Evolutionary conservation across 2,113 vertebrate species (phyloP).

Genomic region (Connochaetes taurinus): DNA sequence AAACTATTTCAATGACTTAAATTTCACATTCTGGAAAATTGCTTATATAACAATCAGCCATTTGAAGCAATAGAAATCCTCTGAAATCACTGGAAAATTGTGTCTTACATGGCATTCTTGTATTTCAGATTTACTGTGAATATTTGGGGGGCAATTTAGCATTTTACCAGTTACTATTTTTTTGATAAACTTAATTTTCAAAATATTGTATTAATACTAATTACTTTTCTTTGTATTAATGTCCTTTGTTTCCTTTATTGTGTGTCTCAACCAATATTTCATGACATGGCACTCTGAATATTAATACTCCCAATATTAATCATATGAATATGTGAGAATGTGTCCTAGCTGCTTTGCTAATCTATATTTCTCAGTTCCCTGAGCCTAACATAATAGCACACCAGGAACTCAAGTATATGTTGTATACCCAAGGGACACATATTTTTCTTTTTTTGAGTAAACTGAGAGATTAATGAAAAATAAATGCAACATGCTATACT

Average conservation of each 20-base stretch:
- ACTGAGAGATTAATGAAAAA: neutral
- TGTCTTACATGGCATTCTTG: neutral
- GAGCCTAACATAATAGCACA: neutral
- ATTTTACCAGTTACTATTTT: neutral
- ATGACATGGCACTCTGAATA: neutral
- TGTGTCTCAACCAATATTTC: neutral
- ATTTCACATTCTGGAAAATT: conserved; percentile 46
- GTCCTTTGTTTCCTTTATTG: neutral
- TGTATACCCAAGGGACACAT: neutral
- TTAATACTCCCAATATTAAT: neutral
- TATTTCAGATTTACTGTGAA: neutral
- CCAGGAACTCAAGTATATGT: neutral
- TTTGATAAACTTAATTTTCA: neutral
- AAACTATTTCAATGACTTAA: conserved; percentile 46
- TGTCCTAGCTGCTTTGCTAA: neutral
- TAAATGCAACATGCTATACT: neutral
- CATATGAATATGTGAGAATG: neutral
- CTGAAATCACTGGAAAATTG: conserved; percentile 18
- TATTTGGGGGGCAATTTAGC: neutral
- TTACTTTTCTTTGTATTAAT: neutral
- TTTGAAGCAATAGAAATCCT: conserved; percentile 47
- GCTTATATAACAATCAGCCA: conserved; percentile 40
- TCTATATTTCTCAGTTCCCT: neutral
- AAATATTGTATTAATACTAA: neutral
- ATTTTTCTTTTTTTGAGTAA: neutral